Conservation (phyloP, 2,888 invertebrate genomes). For the Sphinx pinastri region DNA sequence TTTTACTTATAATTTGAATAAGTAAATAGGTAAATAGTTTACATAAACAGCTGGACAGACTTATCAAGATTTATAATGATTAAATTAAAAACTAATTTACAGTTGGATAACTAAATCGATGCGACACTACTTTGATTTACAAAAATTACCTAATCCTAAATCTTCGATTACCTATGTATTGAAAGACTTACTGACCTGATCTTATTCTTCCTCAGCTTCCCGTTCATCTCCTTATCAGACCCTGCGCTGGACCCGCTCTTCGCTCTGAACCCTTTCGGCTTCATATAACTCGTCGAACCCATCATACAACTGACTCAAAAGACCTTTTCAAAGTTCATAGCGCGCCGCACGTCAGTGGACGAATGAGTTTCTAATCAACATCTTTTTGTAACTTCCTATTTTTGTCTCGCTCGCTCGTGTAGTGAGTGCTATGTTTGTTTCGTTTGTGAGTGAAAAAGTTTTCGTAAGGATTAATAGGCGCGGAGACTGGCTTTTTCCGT, state of each 20-base stretch:
- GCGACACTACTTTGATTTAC: no score
- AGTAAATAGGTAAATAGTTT: no score
- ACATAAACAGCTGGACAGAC: no score
- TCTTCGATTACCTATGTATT: background rate
- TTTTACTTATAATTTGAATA: no score
- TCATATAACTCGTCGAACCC: conserved; percentile 79
- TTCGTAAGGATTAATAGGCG: conserved; percentile 63
- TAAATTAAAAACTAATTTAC: no score
- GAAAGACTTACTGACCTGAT: conserved; percentile 58
- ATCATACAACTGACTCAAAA: conserved; percentile 53
- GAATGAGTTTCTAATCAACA: conserved; percentile 61
- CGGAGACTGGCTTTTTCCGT: conserved; percentile 40
- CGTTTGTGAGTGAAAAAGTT: conserved; percentile 59
- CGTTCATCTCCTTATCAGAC: conserved; percentile 77
- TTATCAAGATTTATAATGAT: no score
- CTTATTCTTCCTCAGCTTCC: conserved; percentile 71
- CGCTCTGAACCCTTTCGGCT: conserved; percentile 68
- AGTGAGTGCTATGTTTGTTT: conserved; percentile 49
- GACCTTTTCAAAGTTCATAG: conserved; percentile 48
- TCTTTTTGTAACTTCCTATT: conserved; percentile 64
- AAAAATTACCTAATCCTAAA: no score
- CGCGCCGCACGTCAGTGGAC: conserved; percentile 50
- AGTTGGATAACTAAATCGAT: no score
- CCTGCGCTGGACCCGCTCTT: conserved; percentile 77
- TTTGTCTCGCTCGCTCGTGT: conserved; percentile 59